A percentile compares a stretch with the other conserved stretches of the same genome.
Evolutionary conservation across 2,797 vertebrate genomes (phyloP).

Genomic region (Aplochiton taeniatus): DNA sequence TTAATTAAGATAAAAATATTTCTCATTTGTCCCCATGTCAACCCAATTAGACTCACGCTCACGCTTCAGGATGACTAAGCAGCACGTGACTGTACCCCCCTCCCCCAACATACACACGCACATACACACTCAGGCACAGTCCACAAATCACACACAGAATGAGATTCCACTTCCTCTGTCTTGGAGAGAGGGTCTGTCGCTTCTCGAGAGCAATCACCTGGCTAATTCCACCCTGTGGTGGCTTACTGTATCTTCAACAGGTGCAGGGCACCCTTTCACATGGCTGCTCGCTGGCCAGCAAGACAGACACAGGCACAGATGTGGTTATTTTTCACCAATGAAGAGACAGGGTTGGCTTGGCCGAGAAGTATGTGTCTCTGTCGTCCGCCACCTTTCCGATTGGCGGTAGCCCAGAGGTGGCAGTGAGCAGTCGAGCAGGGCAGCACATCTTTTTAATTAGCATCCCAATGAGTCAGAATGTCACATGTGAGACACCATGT

Average conservation of each 20-base stretch:
- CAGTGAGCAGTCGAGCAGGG: slow-evolving; percentile 32
- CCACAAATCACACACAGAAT: slow-evolving; percentile 15
- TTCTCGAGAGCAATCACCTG: slow-evolving; percentile 50
- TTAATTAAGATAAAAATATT: slow-evolving; percentile 41
- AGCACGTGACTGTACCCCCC: slow-evolving; percentile 35
- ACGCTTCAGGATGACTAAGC: slow-evolving; percentile 58
- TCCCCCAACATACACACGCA: slow-evolving; percentile 4
- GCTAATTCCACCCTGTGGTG: slow-evolving; percentile 56
- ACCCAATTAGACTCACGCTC: slow-evolving; percentile 34
- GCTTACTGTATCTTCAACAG: slow-evolving; percentile 58
- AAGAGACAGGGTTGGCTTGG: slow-evolving; percentile 31
- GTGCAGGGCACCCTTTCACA: slow-evolving; percentile 45
- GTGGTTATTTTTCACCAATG: too few species aligned
- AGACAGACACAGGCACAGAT: slow-evolving; percentile 30
- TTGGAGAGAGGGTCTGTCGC: slow-evolving; percentile 44
- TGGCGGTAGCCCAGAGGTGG: slow-evolving; percentile 64
- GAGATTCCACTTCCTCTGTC: slow-evolving; percentile 44
- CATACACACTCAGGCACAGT: neutral
- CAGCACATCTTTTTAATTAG: slow-evolving; percentile 52
- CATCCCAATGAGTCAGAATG: slow-evolving; percentile 53
- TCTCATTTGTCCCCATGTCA: slow-evolving; percentile 29
- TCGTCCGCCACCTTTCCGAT: slow-evolving; percentile 48
- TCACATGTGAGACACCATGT: slow-evolving; percentile 49
- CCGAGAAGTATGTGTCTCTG: slow-evolving; percentile 47
- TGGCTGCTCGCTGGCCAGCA: slow-evolving; percentile 14